Conservation (phyloP, 2,888 invertebrate species). For the Cephus nigrinus region DNA sequence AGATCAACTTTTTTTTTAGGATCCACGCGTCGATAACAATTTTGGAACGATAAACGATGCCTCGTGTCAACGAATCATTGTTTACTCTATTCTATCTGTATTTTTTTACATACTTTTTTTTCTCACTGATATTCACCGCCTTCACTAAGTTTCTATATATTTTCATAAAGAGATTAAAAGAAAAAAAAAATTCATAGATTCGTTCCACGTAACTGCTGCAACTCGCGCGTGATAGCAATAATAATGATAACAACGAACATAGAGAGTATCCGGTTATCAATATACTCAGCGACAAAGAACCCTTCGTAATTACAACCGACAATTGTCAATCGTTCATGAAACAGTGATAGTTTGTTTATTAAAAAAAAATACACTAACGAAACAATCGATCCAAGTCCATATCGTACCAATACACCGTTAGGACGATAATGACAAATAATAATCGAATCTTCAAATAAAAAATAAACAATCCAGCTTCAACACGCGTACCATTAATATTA, state of each 20-base stretch:
- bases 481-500: neutral
- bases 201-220: neutral
- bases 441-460: neutral
- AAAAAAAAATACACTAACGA: neutral
- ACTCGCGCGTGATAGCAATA: neutral
- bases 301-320: neutral
- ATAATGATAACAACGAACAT: neutral
- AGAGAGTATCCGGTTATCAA: neutral
- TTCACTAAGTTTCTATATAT: neutral
- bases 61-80: constrained; percentile 10
- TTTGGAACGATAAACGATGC: constrained; percentile 33
- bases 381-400: neutral
- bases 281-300: neutral
- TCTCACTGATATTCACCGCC: neutral
- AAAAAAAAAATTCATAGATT: neutral
- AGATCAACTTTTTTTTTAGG: neutral
- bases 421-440: neutral
- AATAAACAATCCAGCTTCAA: neutral
- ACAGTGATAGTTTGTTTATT: neutral
- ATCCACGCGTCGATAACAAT: constrained; percentile 11
- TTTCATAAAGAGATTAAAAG: neutral
- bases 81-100: constrained; percentile 23
- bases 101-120: constrained; percentile 10
- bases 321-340: neutral
- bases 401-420: neutral